Evolutionary conservation across 2,797 vertebrate genomes (phyloP), one percentile per base, ranked within the genome.

Genomic region (Pangasius larnaudii): DNA sequence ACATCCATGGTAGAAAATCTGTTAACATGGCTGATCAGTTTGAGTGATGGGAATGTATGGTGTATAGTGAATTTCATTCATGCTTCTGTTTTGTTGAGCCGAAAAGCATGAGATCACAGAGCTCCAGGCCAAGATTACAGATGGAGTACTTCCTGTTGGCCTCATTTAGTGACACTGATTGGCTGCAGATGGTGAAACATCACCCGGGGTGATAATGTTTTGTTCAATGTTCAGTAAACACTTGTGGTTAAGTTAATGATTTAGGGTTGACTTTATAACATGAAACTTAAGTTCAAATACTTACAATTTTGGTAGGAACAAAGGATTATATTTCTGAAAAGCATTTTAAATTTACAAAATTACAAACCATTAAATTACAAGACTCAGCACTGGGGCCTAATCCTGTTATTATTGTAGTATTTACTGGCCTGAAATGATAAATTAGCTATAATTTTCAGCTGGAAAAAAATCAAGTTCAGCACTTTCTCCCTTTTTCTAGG

Each of bases 71-170:
- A 27, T 81, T 81, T 80, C 30, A 59, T 81, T 82, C 56, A 39
- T 27, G 19, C 30, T 24, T 59, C 33, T 59, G 19, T 80, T 24
- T 39, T 3, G 1, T 18, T 18, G 58, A n/a, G 36, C 22, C 42
- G 22, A 46, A 42, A 42, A 81, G 63, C 79, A 42, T 13, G 24
- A 42, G 56, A n/a, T n/a, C 36, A 63, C 24, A 63, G 80, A 16
- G 11, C 80, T 82, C 59, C 24, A 82, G 59, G 13, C 39, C n/a
- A 24, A 83, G 59, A 30, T 18, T 65, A 83, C 59, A 82, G 14
- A 82, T 30, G 14, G 58, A 84, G 53, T 2, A 84, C 63, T 51
- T 84, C 81, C 46, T 69, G 42, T 42, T 84, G 27, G n/a, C 81
- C 24, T 46, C 6, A 5, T 83, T 49, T 19, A 22, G 33, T 80